Conservation (phyloP, 2,888 invertebrate genomes). For the Eupithecia exiguata region DNA sequence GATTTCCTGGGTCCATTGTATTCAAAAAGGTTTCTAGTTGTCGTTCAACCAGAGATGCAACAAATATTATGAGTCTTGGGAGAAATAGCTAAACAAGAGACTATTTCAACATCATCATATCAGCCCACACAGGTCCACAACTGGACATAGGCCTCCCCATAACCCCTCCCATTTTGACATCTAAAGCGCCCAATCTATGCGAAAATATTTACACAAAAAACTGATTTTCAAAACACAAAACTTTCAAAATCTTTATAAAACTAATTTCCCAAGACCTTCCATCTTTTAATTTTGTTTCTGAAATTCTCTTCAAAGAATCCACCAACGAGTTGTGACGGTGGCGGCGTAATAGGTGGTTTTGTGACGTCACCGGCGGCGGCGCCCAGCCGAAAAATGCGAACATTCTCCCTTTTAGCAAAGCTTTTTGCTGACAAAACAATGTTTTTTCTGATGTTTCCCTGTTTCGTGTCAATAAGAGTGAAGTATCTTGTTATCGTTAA, state of each 20-base stretch:
- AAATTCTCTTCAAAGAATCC: slow-evolving; percentile 21
- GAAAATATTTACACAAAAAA: not conserved
- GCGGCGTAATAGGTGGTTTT: slow-evolving; percentile 36
- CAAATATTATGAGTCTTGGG: too few species aligned
- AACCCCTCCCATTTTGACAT: too few species aligned
- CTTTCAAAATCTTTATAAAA: not conserved
- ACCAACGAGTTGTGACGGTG: slow-evolving; percentile 29
- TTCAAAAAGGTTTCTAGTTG: too few species aligned
- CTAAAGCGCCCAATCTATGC: not conserved
- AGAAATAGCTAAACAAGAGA: not conserved
- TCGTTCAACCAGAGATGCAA: too few species aligned
- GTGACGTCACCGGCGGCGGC: slow-evolving; percentile 28
- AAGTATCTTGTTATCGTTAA: slow-evolving; percentile 17
- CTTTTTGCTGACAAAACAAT: slow-evolving; percentile 35
- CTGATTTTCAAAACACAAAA: not conserved
- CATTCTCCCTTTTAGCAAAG: slow-evolving; percentile 26
- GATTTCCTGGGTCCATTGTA: too few species aligned
- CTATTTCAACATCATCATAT: not conserved
- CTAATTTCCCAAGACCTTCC: not conserved
- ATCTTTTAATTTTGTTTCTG: slow-evolving; percentile 16
- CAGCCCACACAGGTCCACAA: too few species aligned
- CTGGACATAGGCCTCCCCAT: too few species aligned
- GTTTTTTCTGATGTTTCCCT: slow-evolving; percentile 28
- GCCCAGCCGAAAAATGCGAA: slow-evolving; percentile 21
- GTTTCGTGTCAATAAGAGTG: slow-evolving; percentile 21